phyloP scores from a whole-genome alignment of 2,888 invertebrate genomes.

The Boloria selene region DNA sequence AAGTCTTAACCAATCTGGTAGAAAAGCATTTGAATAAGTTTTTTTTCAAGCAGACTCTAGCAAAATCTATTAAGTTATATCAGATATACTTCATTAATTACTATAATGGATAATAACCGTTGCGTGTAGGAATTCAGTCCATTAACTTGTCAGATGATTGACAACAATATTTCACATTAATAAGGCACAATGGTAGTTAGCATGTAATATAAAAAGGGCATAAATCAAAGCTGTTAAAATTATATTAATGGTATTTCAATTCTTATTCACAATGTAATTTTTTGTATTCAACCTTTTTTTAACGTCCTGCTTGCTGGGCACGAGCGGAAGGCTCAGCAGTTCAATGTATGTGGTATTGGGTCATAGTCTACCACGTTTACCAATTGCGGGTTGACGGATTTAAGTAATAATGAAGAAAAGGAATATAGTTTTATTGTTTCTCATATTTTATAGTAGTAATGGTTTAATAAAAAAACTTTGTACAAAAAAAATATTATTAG shows the following conservation, averaged over 20 bases:
- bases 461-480: too few species aligned
- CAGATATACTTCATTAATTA: slow-evolving; percentile 6
- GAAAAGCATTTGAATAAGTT: neutral
- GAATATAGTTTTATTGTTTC: too few species aligned
- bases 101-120: neutral
- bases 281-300: too few species aligned
- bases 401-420: too few species aligned
- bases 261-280: slow-evolving; percentile 23
- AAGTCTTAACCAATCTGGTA: neutral
- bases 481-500: too few species aligned
- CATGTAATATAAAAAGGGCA: slow-evolving; percentile 10
- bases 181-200: slow-evolving; percentile 10
- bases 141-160: slow-evolving; percentile 28
- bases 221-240: slow-evolving; percentile 28
- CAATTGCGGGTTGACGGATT: too few species aligned
- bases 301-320: too few species aligned
- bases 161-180: slow-evolving; percentile 19
- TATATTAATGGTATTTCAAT: slow-evolving; percentile 10
- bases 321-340: too few species aligned
- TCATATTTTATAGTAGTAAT: too few species aligned
- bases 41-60: neutral
- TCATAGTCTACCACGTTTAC: too few species aligned
- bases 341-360: too few species aligned
- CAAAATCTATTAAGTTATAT: neutral
- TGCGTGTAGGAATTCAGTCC: slow-evolving; percentile 6